Evolutionary conservation across 2,113 vertebrate genomes (phyloP).

Genomic region (Tympanuchus pallidicinctus): DNA sequence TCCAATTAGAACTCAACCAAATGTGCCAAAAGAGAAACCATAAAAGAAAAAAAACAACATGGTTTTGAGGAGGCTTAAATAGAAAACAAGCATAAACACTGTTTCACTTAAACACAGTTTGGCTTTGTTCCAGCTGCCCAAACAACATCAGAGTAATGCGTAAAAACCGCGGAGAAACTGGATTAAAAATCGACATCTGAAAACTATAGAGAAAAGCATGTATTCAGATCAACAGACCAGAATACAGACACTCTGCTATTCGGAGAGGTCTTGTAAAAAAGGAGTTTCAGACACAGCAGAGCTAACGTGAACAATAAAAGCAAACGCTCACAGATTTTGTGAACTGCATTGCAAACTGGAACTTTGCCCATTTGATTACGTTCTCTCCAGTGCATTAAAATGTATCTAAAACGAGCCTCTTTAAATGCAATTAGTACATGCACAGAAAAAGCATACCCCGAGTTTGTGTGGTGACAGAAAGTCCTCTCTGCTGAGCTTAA

Average conservation of each 20-base stretch:
- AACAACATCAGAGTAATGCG: neutral
- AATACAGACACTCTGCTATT: neutral
- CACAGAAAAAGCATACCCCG: conserved; percentile 79
- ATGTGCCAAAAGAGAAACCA: neutral
- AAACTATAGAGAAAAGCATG: neutral
- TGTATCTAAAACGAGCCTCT: conserved; percentile 4
- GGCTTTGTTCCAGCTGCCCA: neutral
- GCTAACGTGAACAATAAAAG: neutral
- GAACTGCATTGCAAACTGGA: neutral
- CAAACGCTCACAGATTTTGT: neutral
- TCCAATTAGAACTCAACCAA: neutral
- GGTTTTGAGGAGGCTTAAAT: neutral
- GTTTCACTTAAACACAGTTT: neutral
- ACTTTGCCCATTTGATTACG: neutral
- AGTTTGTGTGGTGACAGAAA: conserved; percentile 84
- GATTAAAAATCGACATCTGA: conserved; percentile 40
- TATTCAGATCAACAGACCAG: neutral
- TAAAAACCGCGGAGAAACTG: conserved; percentile 15
- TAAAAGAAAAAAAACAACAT: fast-evolving
- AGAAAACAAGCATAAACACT: neutral
- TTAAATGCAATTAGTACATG: conserved; percentile 28
- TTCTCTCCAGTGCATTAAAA: conserved; percentile 4
- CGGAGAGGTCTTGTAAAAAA: neutral
- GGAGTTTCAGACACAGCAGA: neutral
- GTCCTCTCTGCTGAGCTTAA: conserved; percentile 86